These are phyloP conservation scores for Ostrea denselamellosa DNA, from an alignment of 1,140 invertebrate genomes.

Conservation along the genomic window DNA sequence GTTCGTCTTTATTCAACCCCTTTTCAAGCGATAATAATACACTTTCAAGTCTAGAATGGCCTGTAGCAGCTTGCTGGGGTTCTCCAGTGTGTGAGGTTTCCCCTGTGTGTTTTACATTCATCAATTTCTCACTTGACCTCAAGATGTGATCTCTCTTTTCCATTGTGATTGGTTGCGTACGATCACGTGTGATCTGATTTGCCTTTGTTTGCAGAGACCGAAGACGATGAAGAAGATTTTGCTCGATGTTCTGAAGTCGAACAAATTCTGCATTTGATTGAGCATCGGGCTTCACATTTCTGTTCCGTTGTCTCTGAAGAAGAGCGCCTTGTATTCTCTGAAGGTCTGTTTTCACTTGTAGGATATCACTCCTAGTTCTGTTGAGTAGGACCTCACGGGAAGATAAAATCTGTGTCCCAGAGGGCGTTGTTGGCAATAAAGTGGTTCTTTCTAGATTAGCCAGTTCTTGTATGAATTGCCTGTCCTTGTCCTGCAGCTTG, in stretches of 20 bases:
- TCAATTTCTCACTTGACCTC: background rate
- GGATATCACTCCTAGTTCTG: background rate
- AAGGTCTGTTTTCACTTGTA: background rate
- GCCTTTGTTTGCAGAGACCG: background rate
- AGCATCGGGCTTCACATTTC: background rate
- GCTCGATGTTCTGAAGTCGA: constrained; percentile 15
- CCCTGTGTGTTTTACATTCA: background rate
- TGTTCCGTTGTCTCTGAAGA: background rate
- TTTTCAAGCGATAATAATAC: background rate
- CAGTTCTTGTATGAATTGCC: background rate
- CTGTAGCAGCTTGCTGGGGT: background rate
- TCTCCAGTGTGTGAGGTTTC: background rate
- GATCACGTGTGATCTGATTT: background rate
- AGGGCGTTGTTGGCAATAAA: background rate
- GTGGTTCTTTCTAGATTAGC: constrained; percentile 12
- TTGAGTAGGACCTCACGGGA: background rate
- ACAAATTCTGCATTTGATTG: background rate
- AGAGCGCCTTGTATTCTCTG: background rate
- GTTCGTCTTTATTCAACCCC: background rate
- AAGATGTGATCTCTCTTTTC: background rate
- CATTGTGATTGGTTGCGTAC: background rate
- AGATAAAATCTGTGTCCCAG: background rate
- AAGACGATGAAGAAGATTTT: background rate
- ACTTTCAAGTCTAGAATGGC: background rate
- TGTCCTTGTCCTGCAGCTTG: background rate